Base-by-base conservation (phyloP, 2,797 vertebrate species). In the Coilia nasus region DNA sequence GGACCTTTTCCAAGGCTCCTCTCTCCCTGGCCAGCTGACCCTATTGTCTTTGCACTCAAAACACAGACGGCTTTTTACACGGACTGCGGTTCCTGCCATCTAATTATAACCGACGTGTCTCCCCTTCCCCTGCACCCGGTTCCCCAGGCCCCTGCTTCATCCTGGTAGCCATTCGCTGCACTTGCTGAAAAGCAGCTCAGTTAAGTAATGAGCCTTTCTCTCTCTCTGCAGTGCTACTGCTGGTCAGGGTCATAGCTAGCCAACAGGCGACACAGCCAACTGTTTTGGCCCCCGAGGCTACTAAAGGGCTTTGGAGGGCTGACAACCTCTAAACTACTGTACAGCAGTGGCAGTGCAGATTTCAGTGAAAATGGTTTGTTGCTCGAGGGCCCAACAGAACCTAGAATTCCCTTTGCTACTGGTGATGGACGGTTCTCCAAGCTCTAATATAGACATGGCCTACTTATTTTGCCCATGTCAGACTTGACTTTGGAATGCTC, bases 41-140 rank as follows among this genome's bases (percentile, higher is more conserved):
- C 87, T 67, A 93, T 91, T 93, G 93, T 92, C 86, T 83, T 81
- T 87, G 81, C 84, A 83, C 78, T 88, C 85, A 86, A 88, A 91
- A 92, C 90, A 94, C 89, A 86, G 90, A 87, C 81, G 81, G 85
- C 67, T 75, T 75, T 41, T 19, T 12, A 71, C 64, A 71, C 28
- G 31, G 12, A 75, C 28, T 75, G 67, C 14, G 44, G 71, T 35
- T 78, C 35, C 35, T 81, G n/a, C 25, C 17, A 81, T 67, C 87
- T 87, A 85, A 88, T 89, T 86, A 83, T 87, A 87, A 71, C 82
- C 67, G 28, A 57, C 71, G 25, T 46, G 35, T 86, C 80, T 84
- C 44, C 80, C 62, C 85, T 35, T 62, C 5, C 44, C 71, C 81
- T 82, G n/a, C 25, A 54, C 12, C 9, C 82, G 60, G 75, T 60